phyloP scores from a whole-genome alignment of 1,140 invertebrate genomes.

The Oedothorax gibbosus region DNA sequence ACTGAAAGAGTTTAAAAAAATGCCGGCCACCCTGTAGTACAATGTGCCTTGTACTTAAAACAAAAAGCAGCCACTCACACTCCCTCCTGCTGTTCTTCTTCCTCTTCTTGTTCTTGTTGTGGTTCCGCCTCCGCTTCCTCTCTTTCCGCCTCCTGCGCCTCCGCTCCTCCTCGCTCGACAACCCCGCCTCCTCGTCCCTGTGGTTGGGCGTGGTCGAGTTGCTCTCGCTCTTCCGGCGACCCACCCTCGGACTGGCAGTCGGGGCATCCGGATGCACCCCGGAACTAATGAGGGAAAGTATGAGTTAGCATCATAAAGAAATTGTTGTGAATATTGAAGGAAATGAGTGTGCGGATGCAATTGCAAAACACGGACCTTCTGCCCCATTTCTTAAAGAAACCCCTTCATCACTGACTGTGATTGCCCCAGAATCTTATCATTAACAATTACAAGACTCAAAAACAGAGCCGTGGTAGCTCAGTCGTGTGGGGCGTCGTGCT shows the following conservation, averaged over 20 bases:
- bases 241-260: constrained; percentile 14
- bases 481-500: too few species aligned
- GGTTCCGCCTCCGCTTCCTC: constrained; percentile 55
- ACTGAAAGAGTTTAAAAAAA: too few species aligned
- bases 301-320: too few species aligned
- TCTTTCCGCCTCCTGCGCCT: constrained; percentile 58
- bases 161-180: constrained; percentile 45
- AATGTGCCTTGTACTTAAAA: background rate
- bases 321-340: too few species aligned
- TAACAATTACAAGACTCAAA: too few species aligned
- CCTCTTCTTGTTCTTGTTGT: constrained; percentile 56
- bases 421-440: too few species aligned
- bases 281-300: background rate
- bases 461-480: too few species aligned
- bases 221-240: constrained; percentile 11
- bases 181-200: constrained; percentile 12
- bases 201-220: constrained; percentile 17
- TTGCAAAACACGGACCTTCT: too few species aligned
- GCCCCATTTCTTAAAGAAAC: too few species aligned
- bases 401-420: too few species aligned
- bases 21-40: too few species aligned
- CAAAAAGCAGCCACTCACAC: constrained; percentile 38
- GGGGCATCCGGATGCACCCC: constrained; percentile 32
- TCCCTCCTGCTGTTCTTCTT: constrained; percentile 61
- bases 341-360: too few species aligned